Conservation (phyloP, 2,888 invertebrate genomes). For the Erannis defoliaria region DNA sequence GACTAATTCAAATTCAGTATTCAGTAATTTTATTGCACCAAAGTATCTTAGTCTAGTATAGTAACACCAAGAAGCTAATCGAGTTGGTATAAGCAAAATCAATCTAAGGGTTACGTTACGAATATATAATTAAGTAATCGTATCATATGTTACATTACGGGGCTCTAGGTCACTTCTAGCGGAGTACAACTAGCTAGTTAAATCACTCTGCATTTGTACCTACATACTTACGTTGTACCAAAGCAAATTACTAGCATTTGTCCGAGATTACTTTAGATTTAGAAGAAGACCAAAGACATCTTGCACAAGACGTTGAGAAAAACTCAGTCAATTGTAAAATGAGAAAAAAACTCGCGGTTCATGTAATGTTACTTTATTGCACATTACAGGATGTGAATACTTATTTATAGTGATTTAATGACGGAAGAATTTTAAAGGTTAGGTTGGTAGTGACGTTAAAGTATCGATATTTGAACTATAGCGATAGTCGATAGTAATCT, state of each 20-base stretch:
- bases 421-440: slow-evolving; percentile 8
- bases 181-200: too few species aligned
- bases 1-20: too few species aligned
- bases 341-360: slow-evolving; percentile 2
- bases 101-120: too few species aligned
- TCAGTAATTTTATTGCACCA: too few species aligned
- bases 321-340: slow-evolving; percentile 18
- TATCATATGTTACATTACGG: too few species aligned
- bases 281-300: slow-evolving; percentile 8
- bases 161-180: too few species aligned
- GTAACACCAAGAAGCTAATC: too few species aligned
- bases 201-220: too few species aligned
- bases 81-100: too few species aligned
- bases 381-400: slow-evolving; percentile 13
- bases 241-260: neutral
- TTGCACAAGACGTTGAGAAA: slow-evolving; percentile 21
- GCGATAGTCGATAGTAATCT: neutral
- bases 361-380: slow-evolving; percentile 12
- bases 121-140: too few species aligned
- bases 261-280: slow-evolving; percentile 2
- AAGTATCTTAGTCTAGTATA: too few species aligned
- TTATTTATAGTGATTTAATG: slow-evolving; percentile 11
- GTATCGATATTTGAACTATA: slow-evolving; percentile 10
- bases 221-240: neutral
- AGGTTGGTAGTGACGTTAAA: slow-evolving; percentile 2